phyloP scores from a whole-genome alignment of 2,113 vertebrate genomes.

The Tilapia sparmanii region DNA sequence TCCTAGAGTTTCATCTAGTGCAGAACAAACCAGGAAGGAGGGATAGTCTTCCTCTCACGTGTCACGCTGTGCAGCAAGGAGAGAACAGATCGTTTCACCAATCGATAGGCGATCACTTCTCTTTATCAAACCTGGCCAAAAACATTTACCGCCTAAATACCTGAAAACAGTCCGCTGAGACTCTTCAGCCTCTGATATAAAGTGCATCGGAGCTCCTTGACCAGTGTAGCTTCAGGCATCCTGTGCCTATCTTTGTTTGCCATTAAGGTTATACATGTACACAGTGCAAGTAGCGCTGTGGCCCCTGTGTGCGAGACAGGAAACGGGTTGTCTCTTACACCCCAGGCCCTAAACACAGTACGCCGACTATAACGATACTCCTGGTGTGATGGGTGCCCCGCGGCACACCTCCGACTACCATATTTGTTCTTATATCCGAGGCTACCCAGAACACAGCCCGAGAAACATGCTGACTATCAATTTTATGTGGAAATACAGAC shows the following conservation, averaged over 20 bases:
- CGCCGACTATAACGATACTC: neutral
- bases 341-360: neutral
- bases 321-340: neutral
- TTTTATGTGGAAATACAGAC: constrained; percentile 54
- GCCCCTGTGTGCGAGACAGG: neutral
- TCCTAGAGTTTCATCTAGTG: constrained; percentile 44
- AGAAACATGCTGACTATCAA: constrained; percentile 36
- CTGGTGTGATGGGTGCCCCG: neutral
- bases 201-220: constrained; percentile 44
- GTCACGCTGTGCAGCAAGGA: neutral
- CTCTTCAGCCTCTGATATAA: constrained; percentile 11
- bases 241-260: constrained; percentile 23
- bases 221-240: constrained; percentile 35
- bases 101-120: neutral
- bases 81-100: neutral
- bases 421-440: constrained; percentile 2
- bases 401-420: neutral
- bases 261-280: constrained; percentile 28
- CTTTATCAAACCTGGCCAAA: neutral
- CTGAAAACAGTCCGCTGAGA: neutral
- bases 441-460: neutral
- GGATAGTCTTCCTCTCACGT: neutral
- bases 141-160: neutral
- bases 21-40: constrained; percentile 45
- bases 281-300: constrained; percentile 40